These are phyloP conservation scores for Poicephalus meyeri DNA, from an alignment of 2,113 vertebrate genomes.

Conservation along the genomic window DNA sequence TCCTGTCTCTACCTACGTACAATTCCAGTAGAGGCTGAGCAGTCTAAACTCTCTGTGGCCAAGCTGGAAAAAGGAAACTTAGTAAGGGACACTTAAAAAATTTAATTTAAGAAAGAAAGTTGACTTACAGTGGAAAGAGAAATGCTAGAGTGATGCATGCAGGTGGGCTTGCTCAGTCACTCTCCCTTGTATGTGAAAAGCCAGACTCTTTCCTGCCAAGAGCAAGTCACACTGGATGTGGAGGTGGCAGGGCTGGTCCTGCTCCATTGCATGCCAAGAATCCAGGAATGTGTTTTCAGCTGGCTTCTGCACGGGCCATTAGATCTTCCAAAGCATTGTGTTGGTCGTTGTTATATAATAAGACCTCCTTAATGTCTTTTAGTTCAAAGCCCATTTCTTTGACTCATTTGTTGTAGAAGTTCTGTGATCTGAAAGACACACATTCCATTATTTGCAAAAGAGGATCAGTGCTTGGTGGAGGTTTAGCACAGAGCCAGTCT, in stretches of 20 bases:
- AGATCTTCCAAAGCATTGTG: slow-evolving; percentile 95
- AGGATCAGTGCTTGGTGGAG: too few species aligned
- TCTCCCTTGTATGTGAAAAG: not conserved
- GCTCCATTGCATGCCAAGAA: accelerated
- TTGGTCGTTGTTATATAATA: slow-evolving; percentile 93
- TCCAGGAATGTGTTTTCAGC: slow-evolving; percentile 79
- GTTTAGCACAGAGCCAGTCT: too few species aligned
- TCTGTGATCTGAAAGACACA: slow-evolving; percentile 84
- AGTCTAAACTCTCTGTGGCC: slow-evolving; percentile 32
- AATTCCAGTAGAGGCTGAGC: slow-evolving; percentile 5
- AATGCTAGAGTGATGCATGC: not conserved
- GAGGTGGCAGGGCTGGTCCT: not conserved
- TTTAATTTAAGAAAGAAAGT: slow-evolving; percentile 52
- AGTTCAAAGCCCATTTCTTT: slow-evolving; percentile 98
- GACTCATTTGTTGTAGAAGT: slow-evolving; percentile 96
- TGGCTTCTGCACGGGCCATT: slow-evolving; percentile 91
- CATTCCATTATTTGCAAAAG: not conserved
- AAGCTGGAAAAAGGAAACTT: slow-evolving; percentile 54
- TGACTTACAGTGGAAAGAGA: slow-evolving; percentile 28
- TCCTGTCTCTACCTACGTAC: slow-evolving; percentile 20
- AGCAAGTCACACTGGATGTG: not conserved
- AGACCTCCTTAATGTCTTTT: slow-evolving; percentile 93
- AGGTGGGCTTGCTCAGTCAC: not conserved
- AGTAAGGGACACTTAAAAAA: slow-evolving; percentile 65
- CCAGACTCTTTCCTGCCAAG: too few species aligned